Base-by-base conservation (phyloP, 2,113 vertebrate species). In the Oceanodroma tethys region DNA sequence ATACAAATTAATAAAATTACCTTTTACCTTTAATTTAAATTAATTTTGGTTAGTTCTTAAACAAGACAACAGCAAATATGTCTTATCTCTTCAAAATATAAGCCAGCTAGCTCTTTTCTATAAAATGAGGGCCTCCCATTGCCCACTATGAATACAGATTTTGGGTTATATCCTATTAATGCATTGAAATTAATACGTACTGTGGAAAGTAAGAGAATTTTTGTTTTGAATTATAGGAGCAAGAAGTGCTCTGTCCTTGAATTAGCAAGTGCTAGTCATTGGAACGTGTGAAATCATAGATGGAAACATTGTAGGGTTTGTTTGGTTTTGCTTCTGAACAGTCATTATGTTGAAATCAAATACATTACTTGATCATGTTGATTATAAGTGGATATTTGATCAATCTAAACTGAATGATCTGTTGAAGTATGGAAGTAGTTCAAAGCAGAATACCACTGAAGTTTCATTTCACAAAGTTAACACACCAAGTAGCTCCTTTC, bases 101-200 rank as follows among this genome's bases (percentile, higher is more conserved):
- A 79, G 16, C 13, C 42, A 89, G 14, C 7, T 66, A 42, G 2
- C 10, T 71, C 17, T 74, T 53, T 40, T 73, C 29, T 32, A 6
- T 8, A 75, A 76, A 79, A 75, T 38, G 6, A 81, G 2, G 36
- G 5, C 16, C 5, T 82, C 43, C 13, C 3, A 13, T 63, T 81
- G 9, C 13, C 19, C 4, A 2, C 12, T 60, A 17, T 0, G 0
- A 81, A 79, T 72, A 55, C 4, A 47, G 36, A 63, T 60, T 58
- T 85, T 50, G 30, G 34, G 6, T 9, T 68, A 6, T 47, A 48
- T 60, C 13, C 9, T 65, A 27, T 48, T 43, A 76, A 71, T 52
- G 7, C 4, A 9, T 30, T 56, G n/a, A 85, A 82, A 63, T 34
- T 3, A 63, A 47, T 79, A 34, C 2, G 0, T 34, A 21, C 27